Conservation (phyloP, 2,797 vertebrate species). For the Diplodus sargus region DNA sequence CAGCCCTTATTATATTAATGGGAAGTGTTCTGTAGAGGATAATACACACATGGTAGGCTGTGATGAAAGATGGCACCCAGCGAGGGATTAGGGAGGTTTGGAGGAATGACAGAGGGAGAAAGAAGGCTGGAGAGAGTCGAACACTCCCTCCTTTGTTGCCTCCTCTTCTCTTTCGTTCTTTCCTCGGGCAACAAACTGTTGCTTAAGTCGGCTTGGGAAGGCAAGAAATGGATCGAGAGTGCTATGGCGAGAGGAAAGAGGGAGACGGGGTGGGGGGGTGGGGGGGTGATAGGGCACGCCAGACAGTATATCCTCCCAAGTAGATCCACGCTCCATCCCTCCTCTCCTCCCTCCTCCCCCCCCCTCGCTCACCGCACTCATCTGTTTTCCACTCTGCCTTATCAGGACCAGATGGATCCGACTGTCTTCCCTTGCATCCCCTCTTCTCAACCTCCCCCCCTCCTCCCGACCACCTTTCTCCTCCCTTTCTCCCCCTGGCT, state of each 20-base stretch:
- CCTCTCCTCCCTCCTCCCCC: conserved; percentile 4
- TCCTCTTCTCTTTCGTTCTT: conserved; percentile 56
- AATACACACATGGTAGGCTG: conserved; percentile 76
- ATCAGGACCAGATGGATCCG: conserved; percentile 92
- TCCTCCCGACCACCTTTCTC: conserved; percentile 82
- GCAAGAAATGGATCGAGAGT: conserved; percentile 60
- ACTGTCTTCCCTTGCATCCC: conserved; percentile 88
- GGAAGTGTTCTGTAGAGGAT: conserved; percentile 81
- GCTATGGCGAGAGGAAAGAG: conserved; percentile 50
- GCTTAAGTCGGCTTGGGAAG: conserved; percentile 58
- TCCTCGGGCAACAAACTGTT: conserved; percentile 66
- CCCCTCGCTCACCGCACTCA: conserved; percentile 83
- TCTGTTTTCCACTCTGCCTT: conserved; percentile 92
- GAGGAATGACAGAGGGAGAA: conserved; percentile 64
- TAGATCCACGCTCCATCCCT: conserved; percentile 53
- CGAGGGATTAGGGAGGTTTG: conserved; percentile 71
- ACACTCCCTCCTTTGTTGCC: conserved; percentile 75
- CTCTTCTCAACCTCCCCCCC: conserved; percentile 30
- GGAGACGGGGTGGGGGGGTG: conserved; percentile 51
- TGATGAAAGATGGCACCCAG: conserved; percentile 83
- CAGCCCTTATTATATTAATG: conserved; percentile 81
- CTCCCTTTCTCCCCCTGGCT: conserved; percentile 72
- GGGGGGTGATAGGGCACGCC: conserved; percentile 67
- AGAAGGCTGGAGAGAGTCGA: conserved; percentile 52
- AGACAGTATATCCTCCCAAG: conserved; percentile 77